phyloP scores from a whole-genome alignment of 1,140 invertebrate species.

The Macrobrachium nipponense region DNA sequence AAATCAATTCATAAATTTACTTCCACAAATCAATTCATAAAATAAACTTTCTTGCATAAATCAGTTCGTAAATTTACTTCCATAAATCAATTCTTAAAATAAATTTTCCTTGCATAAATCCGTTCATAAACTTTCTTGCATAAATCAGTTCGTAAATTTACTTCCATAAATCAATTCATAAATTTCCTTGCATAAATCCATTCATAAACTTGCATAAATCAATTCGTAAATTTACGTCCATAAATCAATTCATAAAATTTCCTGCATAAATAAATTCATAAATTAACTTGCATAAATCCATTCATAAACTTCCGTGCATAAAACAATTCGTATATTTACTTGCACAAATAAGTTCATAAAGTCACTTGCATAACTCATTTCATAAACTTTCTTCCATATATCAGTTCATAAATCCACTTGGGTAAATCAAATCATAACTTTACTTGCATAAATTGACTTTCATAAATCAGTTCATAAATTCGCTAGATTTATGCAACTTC shows the following conservation, averaged over 20 bases:
- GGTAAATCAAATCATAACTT: no score
- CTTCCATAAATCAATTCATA: not conserved
- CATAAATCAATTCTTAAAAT: slow-evolving; percentile 9
- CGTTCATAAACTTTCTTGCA: not conserved
- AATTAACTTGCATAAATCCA: slow-evolving; percentile 84
- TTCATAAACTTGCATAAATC: slow-evolving; percentile 82
- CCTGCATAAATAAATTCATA: slow-evolving; percentile 85
- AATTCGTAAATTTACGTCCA: slow-evolving; percentile 96
- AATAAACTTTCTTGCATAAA: slow-evolving; percentile 16
- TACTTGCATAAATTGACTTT: no score
- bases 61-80: slow-evolving; percentile 1
- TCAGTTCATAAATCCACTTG: no score
- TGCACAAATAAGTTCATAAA: not conserved
- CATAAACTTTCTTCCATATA: no score
- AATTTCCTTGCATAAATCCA: no score
- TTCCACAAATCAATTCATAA: slow-evolving; percentile 5
- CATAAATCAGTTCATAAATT: no score
- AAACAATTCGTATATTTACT: not conserved
- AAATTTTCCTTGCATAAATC: slow-evolving; percentile 1
- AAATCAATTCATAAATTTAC: not conserved
- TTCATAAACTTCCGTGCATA: not conserved
- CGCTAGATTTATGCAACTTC: no score
- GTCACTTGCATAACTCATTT: no score
- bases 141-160: not conserved
- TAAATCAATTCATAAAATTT: slow-evolving; percentile 86